phyloP scores from a whole-genome alignment of 2,113 vertebrate genomes.

The Hystrix cristata region DNA sequence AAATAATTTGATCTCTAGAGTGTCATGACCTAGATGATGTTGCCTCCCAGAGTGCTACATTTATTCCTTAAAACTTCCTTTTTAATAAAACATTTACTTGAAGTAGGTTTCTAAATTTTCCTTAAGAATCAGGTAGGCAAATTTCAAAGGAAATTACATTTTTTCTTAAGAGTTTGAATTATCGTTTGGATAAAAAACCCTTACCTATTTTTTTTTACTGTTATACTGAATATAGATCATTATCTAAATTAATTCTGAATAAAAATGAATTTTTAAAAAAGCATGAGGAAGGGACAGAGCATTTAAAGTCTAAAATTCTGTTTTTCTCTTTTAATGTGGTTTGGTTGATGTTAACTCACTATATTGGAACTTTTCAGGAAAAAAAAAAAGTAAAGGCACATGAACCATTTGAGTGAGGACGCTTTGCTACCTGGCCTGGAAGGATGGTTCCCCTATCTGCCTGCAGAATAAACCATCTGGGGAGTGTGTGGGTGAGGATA shows the following conservation, averaged over 20 bases:
- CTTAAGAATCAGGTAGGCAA: constrained; percentile 11
- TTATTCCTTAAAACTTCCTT: constrained; percentile 40
- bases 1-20: constrained; percentile 64
- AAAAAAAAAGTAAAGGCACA: not conserved
- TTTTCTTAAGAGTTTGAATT: constrained; percentile 56
- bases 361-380: not conserved
- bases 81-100: constrained; percentile 63
- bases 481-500: not conserved
- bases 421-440: not conserved
- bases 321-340: not conserved
- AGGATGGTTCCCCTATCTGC: not conserved
- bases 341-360: not conserved
- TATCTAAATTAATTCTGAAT: constrained; percentile 65
- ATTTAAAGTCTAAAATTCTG: not conserved
- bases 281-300: not conserved
- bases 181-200: not conserved
- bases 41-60: constrained; percentile 20
- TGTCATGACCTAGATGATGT: constrained; percentile 67
- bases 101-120: constrained; percentile 46
- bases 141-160: constrained; percentile 48
- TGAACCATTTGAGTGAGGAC: not conserved
- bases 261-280: constrained; percentile 4
- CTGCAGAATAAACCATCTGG: not conserved
- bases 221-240: not conserved
- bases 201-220: not conserved